Evolutionary conservation across 2,888 invertebrate genomes (phyloP), one percentile per base, ranked within the genome.

Genomic region (Hesperia comma): DNA sequence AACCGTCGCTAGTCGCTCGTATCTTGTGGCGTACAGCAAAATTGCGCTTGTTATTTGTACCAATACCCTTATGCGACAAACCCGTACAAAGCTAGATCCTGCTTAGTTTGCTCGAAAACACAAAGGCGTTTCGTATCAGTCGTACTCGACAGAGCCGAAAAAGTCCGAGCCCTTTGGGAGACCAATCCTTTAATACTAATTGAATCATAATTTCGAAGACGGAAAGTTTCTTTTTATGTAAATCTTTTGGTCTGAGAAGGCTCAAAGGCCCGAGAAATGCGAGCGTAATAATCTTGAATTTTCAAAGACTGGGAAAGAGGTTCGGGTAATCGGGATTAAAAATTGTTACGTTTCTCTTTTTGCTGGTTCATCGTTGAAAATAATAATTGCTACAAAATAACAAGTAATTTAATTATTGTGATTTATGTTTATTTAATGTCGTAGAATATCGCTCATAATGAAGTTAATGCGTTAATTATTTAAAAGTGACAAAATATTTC

Each of bases 171-270:
- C 89, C 87, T 90, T 90, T 90, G 89, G 87, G 84, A 79, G 79
- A 79, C 85, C 90, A 90, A 90, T 90, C 90, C 92, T 88, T 90
- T 92, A 92, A 92, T 88, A 90, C 92, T 92, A 92, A 92, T 92
- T 92, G 92, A 92, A 92, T 92, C 90, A 91, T 92, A 92, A 92
- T 92, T 91, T 88, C 79, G 80, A 80, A 86, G 85, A 84, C 85
- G 86, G 82, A 85, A 90, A 90, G 85, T 92, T 92, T 90, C 90
- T 90, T 92, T 92, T 91, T 88, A 91, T 90, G 90, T 86, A 91
- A 91, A 91, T 90, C 87, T 90, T 88, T 88, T 84, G 79, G 83
- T 80, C 81, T 81, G 79, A 72, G 79, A 79, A 78, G 78, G 79
- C 82, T 88, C 86, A 87, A 87, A 88, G 85, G 83, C 80, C 83